phyloP scores from a whole-genome alignment of 2,113 vertebrate genomes.

The Macaca nemestrina region DNA sequence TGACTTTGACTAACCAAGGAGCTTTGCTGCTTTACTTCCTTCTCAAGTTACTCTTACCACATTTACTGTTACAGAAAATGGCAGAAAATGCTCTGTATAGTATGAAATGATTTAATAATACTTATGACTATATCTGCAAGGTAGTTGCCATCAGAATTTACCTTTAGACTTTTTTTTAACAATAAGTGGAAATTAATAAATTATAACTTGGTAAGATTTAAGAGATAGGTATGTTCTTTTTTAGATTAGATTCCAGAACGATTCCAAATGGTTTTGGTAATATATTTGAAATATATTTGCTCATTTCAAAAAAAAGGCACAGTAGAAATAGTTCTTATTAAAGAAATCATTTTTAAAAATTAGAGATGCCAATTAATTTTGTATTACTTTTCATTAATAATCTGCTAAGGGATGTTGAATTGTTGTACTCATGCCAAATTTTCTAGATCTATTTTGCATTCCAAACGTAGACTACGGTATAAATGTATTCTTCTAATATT shows the following conservation, averaged over 20 bases:
- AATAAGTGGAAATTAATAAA: conserved; percentile 30
- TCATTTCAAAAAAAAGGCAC: conserved; percentile 7
- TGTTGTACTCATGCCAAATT: neutral
- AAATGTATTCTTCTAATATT: conserved; percentile 32
- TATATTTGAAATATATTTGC: conserved; percentile 31
- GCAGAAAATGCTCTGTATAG: neutral
- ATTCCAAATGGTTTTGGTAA: conserved; percentile 29
- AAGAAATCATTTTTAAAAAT: conserved; percentile 36
- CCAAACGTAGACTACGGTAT: neutral
- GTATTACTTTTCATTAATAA: conserved; percentile 29
- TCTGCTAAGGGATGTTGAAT: neutral
- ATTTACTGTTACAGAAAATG: neutral
- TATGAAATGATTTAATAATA: neutral
- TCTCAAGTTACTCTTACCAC: neutral
- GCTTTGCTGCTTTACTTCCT: neutral
- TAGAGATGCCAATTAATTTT: conserved; percentile 44
- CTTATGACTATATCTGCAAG: neutral
- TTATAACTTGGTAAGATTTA: conserved; percentile 1
- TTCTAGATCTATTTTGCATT: conserved; percentile 24
- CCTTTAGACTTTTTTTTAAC: neutral
- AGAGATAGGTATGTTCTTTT: neutral
- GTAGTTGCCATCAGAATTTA: neutral
- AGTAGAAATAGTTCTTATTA: conserved; percentile 15
- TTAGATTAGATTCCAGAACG: conserved; percentile 14
- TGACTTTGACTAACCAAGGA: neutral